These are phyloP conservation scores for Ips typographus DNA, from an alignment of 1,140 invertebrate genomes.

Conservation along the genomic window DNA sequence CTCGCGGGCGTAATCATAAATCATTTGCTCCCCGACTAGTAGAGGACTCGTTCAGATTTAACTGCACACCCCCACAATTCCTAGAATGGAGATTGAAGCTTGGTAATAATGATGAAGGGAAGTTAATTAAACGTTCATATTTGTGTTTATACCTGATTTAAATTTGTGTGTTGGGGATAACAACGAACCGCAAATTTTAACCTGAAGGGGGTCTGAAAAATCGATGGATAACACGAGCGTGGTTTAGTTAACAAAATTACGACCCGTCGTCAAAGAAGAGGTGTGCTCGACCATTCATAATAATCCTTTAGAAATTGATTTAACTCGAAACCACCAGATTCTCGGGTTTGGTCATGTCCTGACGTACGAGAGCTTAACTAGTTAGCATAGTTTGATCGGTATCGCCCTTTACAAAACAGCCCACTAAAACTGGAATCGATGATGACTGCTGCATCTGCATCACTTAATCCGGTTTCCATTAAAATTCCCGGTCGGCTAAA, in stretches of 20 bases:
- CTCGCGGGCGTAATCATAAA: not conserved
- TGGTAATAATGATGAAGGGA: not conserved
- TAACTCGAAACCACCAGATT: constrained; percentile 8
- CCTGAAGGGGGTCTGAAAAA: not conserved
- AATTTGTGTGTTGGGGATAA: not conserved
- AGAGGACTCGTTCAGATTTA: no score
- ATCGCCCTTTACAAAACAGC: not conserved
- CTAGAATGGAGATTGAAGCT: no score
- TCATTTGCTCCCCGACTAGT: not conserved
- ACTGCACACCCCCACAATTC: no score
- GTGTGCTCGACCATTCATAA: constrained; percentile 10
- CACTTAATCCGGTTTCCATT: not conserved
- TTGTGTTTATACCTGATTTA: not conserved
- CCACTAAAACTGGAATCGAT: not conserved
- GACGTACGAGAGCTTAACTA: constrained; percentile 1
- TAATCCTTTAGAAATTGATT: constrained; percentile 20
- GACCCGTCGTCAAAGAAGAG: constrained; percentile 3
- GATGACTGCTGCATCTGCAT: not conserved
- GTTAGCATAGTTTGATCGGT: constrained; percentile 10
- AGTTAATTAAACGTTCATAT: constrained; percentile 1
- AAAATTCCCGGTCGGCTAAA: not conserved
- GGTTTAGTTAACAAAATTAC: not conserved
- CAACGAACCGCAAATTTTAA: not conserved
- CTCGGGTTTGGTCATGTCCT: constrained; percentile 7
- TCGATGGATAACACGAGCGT: not conserved